Conservation (phyloP, 1,140 invertebrate species). For the Brachionus koreanus region DNA sequence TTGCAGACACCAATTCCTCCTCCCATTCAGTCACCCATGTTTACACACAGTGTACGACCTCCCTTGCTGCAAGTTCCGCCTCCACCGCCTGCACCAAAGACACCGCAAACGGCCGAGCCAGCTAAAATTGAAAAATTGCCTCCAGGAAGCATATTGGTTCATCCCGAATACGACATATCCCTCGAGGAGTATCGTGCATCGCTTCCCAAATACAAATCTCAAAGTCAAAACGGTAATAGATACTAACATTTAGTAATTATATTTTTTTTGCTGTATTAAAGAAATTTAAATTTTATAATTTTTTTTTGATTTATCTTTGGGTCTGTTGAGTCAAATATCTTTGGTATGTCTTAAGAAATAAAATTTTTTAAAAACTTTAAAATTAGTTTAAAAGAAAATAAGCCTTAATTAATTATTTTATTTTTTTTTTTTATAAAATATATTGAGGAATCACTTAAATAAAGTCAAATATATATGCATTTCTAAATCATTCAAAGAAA, state of each 20-base stretch:
- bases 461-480: too few relatives aligned
- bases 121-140: slow-evolving; percentile 33
- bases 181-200: slow-evolving; percentile 36
- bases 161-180: slow-evolving; percentile 44
- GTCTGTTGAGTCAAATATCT: background rate
- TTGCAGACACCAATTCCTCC: background rate
- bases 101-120: background rate
- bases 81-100: background rate
- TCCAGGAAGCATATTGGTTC: background rate
- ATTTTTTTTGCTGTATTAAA: slow-evolving; percentile 9
- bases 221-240: slow-evolving; percentile 20
- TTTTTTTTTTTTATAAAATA: background rate
- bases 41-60: background rate
- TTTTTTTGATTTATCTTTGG: slow-evolving; percentile 15
- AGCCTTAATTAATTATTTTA: background rate
- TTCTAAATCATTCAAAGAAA: too few relatives aligned
- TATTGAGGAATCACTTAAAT: background rate
- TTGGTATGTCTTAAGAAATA: background rate
- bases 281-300: slow-evolving; percentile 7
- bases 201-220: slow-evolving; percentile 26
- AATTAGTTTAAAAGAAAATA: background rate
- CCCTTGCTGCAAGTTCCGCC: background rate
- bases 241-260: slow-evolving; percentile 39
- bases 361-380: background rate
- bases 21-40: background rate